Evolutionary conservation across 2,797 vertebrate genomes (phyloP).

Genomic region (Sus cebifrons): DNA sequence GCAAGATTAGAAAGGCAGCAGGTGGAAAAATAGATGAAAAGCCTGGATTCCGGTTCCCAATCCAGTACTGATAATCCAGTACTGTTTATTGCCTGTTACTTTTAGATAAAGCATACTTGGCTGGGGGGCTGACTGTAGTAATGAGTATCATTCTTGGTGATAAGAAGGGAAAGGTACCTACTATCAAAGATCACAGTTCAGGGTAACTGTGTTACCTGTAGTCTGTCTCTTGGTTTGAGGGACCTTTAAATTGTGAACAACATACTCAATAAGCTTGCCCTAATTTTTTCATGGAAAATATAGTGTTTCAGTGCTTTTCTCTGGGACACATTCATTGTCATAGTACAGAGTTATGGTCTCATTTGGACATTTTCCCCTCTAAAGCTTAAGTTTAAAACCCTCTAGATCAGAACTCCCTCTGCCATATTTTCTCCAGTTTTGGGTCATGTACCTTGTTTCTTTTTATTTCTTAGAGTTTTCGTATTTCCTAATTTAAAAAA

Average conservation of each 20-base stretch:
- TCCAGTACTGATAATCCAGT: neutral
- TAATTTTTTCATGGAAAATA: neutral
- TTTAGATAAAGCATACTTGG: neutral
- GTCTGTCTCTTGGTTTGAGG: neutral
- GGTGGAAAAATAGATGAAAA: neutral
- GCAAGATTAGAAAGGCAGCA: neutral
- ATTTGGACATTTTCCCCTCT: neutral
- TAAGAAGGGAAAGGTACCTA: neutral
- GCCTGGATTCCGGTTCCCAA: neutral
- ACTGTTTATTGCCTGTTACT: neutral
- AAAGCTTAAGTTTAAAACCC: neutral
- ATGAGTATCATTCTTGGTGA: neutral
- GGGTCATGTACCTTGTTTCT: neutral
- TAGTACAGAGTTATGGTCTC: neutral
- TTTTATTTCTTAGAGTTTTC: neutral
- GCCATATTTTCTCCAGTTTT: neutral
- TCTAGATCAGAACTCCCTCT: conserved; percentile 20
- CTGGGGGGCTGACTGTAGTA: neutral
- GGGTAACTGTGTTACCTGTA: neutral
- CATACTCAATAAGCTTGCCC: neutral
- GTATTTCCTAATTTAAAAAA: neutral
- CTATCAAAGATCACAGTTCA: neutral
- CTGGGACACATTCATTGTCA: neutral
- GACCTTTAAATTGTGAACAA: neutral
- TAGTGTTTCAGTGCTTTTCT: neutral